Base-by-base conservation (phyloP, 2,888 invertebrate species). In the Deilephila elpenor region DNA sequence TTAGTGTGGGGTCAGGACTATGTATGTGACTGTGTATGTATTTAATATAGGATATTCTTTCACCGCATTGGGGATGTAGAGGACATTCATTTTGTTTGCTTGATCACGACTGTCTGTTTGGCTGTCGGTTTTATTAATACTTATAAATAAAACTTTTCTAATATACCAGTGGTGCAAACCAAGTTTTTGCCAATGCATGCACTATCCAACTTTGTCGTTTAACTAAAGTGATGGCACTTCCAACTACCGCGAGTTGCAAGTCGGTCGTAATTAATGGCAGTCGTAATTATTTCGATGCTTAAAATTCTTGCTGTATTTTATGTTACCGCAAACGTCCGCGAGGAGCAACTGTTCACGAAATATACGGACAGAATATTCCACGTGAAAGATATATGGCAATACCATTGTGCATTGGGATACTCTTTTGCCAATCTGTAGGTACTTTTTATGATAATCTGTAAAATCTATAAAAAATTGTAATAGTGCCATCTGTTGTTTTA, bases 131-230 rank as follows among this genome's bases (percentile, higher is more conserved):
- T 25, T 25, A 25, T 25, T 25, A 25, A 25, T 44, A 44, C 44
- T 44, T 17, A 17, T n/a, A 17, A 17, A n/a, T 56, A 6, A n/a
- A 71, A 56, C 64, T 59, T 75, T 60, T 73, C 56, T 71, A 37
- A 64, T 59, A 59, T 32, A 51, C 76, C 64, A 62, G 74, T 71
- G 32, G 11, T 51, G 29, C 19, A 0, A 11, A 0, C 53, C 56
- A 32, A 62, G 19, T 34, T n/a, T 32, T 56, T 51, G 56, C 11
- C n/a, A 29, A 14, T 34, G 59, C 34, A 71, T 20, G n/a, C 37
- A 25, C 29, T 20, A 17, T 34, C 32, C 34, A 56, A 71, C 37
- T 59, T 34, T 8, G 34, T 70, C 34, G 59, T 59, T 71, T 59
- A 37, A 59, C 71, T 37, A n/a, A 59, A 59, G 34, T 56, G 71